A percentile compares a stretch with the other conserved stretches of the same genome.
Conservation (phyloP, 2,888 invertebrate genomes). For the Dolichopus griseipennis region DNA sequence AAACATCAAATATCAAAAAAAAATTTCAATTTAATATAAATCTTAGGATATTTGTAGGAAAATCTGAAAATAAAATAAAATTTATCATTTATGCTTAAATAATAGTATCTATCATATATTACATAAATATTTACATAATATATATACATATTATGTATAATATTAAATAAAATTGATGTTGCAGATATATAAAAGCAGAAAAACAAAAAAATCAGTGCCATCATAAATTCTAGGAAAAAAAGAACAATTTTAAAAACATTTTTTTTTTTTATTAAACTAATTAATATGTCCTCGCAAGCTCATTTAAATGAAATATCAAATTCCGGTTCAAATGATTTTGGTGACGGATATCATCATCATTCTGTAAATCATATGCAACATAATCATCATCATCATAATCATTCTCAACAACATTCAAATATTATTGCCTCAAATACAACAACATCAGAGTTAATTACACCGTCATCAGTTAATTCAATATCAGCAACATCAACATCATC, state of each 20-base stretch:
- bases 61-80: too few species aligned
- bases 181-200: too few species aligned
- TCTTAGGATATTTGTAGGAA: too few species aligned
- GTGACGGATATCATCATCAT: not conserved
- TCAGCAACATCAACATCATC: not conserved
- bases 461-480: conserved; percentile 1
- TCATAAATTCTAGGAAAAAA: too few species aligned
- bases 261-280: not conserved
- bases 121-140: too few species aligned
- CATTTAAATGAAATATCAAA: conserved; percentile 9
- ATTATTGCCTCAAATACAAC: not conserved
- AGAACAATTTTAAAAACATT: too few species aligned
- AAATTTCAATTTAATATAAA: too few species aligned
- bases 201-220: too few species aligned
- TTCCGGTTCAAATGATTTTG: conserved; percentile 7
- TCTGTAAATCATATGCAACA: not conserved
- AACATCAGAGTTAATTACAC: not conserved
- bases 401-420: not conserved
- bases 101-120: too few species aligned
- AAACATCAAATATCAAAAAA: not conserved
- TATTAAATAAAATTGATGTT: too few species aligned
- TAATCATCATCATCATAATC: not conserved
- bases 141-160: too few species aligned
- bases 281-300: conserved; percentile 10
- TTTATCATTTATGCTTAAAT: too few species aligned